phyloP scores from a whole-genome alignment of 2,797 vertebrate species.

The Melanotaenia maccullochi region DNA sequence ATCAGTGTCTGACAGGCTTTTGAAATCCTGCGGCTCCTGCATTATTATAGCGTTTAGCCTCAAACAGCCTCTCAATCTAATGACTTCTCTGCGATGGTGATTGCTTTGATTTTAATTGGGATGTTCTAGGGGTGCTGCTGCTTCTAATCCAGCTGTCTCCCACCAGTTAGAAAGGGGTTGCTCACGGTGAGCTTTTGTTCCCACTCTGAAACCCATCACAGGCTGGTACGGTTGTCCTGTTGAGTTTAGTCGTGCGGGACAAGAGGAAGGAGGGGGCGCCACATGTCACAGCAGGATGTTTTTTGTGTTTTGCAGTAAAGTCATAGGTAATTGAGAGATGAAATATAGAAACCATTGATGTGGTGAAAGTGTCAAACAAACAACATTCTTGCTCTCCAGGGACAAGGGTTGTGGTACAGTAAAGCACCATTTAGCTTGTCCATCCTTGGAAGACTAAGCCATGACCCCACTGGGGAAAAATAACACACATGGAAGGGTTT shows the following conservation, averaged over 20 bases:
- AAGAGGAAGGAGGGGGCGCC: constrained; percentile 22
- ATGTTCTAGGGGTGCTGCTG: constrained; percentile 64
- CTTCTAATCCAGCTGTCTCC: constrained; percentile 78
- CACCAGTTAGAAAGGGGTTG: constrained; percentile 68
- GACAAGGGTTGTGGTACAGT: constrained; percentile 49
- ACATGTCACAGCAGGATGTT: constrained; percentile 47
- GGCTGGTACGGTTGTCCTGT: constrained; percentile 45
- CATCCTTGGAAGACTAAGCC: constrained; percentile 72
- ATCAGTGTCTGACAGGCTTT: constrained; percentile 78
- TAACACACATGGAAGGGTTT: constrained; percentile 50
- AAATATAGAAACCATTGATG: constrained; percentile 60
- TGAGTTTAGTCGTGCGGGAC: constrained; percentile 42
- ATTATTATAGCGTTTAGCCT: constrained; percentile 77
- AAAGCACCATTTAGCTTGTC: constrained; percentile 69
- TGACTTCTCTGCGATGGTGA: constrained; percentile 71
- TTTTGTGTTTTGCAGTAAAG: constrained; percentile 46
- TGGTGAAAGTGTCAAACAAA: constrained; percentile 49
- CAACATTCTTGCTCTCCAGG: constrained; percentile 42
- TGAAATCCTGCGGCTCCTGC: constrained; percentile 69
- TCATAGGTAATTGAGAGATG: constrained; percentile 68
- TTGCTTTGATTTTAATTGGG: constrained; percentile 84
- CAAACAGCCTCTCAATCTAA: constrained; percentile 77
- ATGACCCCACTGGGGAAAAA: constrained; percentile 49
- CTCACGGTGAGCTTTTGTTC: constrained; percentile 60
- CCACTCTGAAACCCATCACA: constrained; percentile 50